These are phyloP conservation scores for Arctopsyche grandis DNA, from an alignment of 1,140 invertebrate genomes.

Conservation along the genomic window DNA sequence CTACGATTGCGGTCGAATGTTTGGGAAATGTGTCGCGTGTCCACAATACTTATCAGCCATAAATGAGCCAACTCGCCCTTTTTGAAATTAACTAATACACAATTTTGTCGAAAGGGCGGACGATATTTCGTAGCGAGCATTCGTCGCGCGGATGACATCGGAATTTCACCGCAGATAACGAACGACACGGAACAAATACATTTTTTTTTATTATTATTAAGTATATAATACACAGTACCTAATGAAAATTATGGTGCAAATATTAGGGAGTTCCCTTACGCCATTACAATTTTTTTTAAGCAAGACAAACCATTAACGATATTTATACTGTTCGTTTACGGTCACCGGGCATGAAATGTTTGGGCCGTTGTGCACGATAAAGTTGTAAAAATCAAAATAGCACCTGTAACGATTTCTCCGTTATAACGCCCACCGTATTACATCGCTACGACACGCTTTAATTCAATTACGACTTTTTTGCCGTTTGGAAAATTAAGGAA, in stretches of 20 bases:
- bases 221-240: constrained; percentile 3
- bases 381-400: constrained; percentile 15
- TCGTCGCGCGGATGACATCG: background rate
- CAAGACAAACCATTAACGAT: constrained; percentile 36
- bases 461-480: no score
- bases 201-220: constrained; percentile 14
- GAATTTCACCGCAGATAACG: constrained; percentile 33
- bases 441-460: no score
- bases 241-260: constrained; percentile 8
- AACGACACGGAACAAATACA: constrained; percentile 34
- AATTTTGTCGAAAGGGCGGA: constrained; percentile 44
- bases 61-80: constrained; percentile 44
- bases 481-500: no score
- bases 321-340: constrained; percentile 20
- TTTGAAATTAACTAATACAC: constrained; percentile 30
- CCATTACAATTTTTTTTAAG: background rate
- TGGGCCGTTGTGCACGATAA: background rate
- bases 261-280: constrained; percentile 5
- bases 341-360: constrained; percentile 22
- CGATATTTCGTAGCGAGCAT: constrained; percentile 17
- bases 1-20: constrained; percentile 18
- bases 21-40: constrained; percentile 37
- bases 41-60: constrained; percentile 45
- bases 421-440: no score
- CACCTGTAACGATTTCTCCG: background rate